phyloP scores from a whole-genome alignment of 2,113 vertebrate genomes.

The Pycnonotus jocosus region DNA sequence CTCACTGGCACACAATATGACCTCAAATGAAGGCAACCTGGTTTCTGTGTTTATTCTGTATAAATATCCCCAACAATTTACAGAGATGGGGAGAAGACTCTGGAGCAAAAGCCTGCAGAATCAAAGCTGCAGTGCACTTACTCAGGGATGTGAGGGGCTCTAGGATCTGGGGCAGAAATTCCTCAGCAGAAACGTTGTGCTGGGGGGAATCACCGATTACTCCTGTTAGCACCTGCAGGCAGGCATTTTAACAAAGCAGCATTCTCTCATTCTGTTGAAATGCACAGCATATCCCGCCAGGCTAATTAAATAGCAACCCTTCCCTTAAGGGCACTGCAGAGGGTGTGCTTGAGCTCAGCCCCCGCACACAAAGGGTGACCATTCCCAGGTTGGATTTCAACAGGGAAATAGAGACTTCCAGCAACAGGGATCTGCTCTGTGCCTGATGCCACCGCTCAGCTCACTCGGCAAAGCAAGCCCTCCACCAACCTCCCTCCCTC shows the following conservation, averaged over 20 bases:
- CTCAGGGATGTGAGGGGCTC: neutral
- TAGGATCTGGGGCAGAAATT: neutral
- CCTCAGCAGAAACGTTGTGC: neutral
- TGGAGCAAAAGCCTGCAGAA: neutral
- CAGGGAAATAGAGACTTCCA: neutral
- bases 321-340: neutral
- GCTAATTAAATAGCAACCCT: conserved; percentile 12
- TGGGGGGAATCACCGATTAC: conserved; percentile 5
- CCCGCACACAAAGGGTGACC: neutral
- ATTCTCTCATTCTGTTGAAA: conserved; percentile 7
- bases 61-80: neutral
- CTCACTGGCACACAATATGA: neutral
- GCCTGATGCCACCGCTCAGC: neutral
- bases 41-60: neutral
- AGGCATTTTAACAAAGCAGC: conserved; percentile 23
- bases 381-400: neutral
- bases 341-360: neutral
- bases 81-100: neutral
- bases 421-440: neutral
- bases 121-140: neutral
- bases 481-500: neutral
- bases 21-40: neutral
- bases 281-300: neutral
- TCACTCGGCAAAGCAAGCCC: neutral
- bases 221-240: conserved; percentile 34